Evolutionary conservation across 1,140 invertebrate species (phyloP), one percentile per base, ranked within the genome.

Genomic region (Caenorhabditis brenneri): DNA sequence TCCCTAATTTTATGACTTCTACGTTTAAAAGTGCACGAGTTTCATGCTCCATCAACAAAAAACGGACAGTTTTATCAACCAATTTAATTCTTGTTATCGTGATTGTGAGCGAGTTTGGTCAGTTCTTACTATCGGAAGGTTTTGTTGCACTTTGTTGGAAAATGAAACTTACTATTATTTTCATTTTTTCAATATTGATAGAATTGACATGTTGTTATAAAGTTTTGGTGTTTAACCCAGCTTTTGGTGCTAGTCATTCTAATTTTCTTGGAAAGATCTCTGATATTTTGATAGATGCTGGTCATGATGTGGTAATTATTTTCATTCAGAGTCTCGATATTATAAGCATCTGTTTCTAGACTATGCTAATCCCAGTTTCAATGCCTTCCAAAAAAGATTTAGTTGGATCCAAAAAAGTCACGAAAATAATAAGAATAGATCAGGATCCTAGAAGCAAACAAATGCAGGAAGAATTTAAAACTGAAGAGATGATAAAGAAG

Each of bases 241-340:
- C 78, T 0, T 84, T 79, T 22, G 83, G 58, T 19, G 49, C 51
- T 16, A 79, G 69, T 53, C 83, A 84, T 36, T 55, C 78, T 3
- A 84, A 55, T 60, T 84, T 80, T 53, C 22, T 84, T 12, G 83
- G 74, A 15, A 80, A 60, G 55, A 84, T 84, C n/a, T 78, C 83
- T 4, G 83, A 84, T 42, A 79, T 78, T 80, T 29, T 84, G 2
- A 65, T 78, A 15, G 83, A 84, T 29, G 69, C 83, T 5, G 83
- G 83, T 22, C 83, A 84, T 31, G 78, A 84, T 31, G 83, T 84
- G 33, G 65, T 74, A 9, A 42, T 33, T 42, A n/a, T 42, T 74
- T 74, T 22, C 16, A 33, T 22, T 24, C 22, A 19, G 19, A 1
- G 3, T 74, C 22, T 31, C 7, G 4, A 16, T 74, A 27, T 58